Evolutionary conservation across 2,797 vertebrate species (phyloP), one percentile per base, ranked within the genome.

Genomic region (Falco naumanni): DNA sequence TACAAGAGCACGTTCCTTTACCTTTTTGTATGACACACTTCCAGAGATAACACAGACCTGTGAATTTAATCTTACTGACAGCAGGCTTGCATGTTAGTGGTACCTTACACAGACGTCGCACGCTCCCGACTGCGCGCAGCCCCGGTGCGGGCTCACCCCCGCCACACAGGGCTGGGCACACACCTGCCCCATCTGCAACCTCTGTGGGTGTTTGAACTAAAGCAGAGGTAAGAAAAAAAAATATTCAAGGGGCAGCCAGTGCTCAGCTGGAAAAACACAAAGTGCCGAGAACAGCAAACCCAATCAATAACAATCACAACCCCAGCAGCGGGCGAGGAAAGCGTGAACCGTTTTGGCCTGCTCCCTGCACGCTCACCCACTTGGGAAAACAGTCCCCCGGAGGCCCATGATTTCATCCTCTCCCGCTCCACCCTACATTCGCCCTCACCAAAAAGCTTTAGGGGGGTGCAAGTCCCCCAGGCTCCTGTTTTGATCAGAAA

Each of bases 201-300:
- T 41, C 22, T 45, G 31, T 16, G 83, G 11, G 18, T 10, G 41
- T 54, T 2, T 26, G 59, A 81, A 86, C 24, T 26, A 86, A 78
- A 78, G 57, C 33, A 81, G 63, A 89, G 51, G 31, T 29, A 0
- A 60, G 84, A 83, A 65, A 68, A 70, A 80, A 47, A 16, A 37
- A 41, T 70, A 56, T 39, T 53, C 47, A 80, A 87, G 83, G 80
- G 83, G 90, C 86, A 94, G 88, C 87, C 91, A 84, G 37, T 1
- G 51, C 88, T 92, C 90, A 88, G 88, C 95, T 95, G 95, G 95
- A 97, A 96, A 94, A 96, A 93, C 95, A 95, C 96, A 94, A 89
- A 94, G 93, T 95, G 95, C 96, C 77, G 77, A 96, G 95, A 95
- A 94, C 94, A 96, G 95, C 96, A 95, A 96, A 96, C 65, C 93